Base-by-base conservation (phyloP, 2,888 invertebrate genomes). In the Diarsia mendica region DNA sequence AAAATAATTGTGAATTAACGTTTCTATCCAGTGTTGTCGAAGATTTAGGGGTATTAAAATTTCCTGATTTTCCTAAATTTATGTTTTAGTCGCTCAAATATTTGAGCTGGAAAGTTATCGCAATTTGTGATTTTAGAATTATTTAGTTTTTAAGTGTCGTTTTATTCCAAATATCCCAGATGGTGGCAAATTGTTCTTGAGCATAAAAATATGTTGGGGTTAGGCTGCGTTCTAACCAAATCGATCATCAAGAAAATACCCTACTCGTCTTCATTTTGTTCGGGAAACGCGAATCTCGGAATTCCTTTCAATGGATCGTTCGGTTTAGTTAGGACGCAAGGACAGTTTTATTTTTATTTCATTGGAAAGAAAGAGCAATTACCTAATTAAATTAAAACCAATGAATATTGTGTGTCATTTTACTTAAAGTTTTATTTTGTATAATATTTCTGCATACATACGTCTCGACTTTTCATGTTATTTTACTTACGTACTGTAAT, bases 401-500 rank as follows among this genome's bases (percentile, higher is more conserved):
- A 46, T 44, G 3, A 15, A 65, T 58, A 44, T 33, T 71, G 23
- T 46, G 23, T 51, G 49, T 28, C 20, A 20, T 61, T 67, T 44
- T 6, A 20, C 6, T 18, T 28, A n/a, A 23, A 65, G 1, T 77
- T 48, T 61, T 18, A 3, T 18, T 51, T 60, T 76, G n/a, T 53
- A 28, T 48, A 23, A 13, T 46, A 44, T 51, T 51, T 51, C 23
- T 49, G n/a, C n/a, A 53, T 49, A 13, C 20, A 55, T 23, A 33
- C 4, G 15, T 53, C 48, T 55, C 28, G 39, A 55, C 49, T 28
- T n/a, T 18, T 65, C n/a, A 1, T 18, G 15, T 39, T 78, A 46
- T 66, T 60, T 20, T 67, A 48, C 13, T 53, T 39, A 48, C n/a
- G 18, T 46, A 28, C 51, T 60, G 28, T 58, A 65, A 78, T 39